Evolutionary conservation across 2,797 vertebrate genomes (phyloP).

Genomic region (Ispidina picta): DNA sequence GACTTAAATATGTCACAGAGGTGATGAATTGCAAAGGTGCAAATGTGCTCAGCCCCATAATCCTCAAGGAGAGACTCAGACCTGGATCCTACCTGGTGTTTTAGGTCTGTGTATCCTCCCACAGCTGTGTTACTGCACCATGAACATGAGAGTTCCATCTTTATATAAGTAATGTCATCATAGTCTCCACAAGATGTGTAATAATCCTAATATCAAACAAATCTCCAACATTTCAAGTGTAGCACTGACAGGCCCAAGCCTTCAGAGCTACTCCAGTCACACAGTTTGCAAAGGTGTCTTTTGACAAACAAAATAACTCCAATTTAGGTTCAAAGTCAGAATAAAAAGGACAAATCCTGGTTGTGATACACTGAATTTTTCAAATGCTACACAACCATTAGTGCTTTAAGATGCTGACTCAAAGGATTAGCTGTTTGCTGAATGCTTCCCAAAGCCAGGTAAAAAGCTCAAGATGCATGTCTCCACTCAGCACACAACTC

Average conservation of each 20-base stretch:
- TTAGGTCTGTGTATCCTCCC: not conserved
- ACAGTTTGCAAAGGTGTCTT: not conserved
- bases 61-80: not conserved
- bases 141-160: not conserved
- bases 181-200: not conserved
- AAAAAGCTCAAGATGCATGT: not conserved
- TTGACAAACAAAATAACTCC: not conserved
- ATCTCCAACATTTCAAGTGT: not conserved
- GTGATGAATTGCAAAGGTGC: not conserved
- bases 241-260: not conserved
- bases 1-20: not conserved
- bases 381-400: not conserved
- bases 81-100: not conserved
- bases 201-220: not conserved
- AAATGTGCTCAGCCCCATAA: not conserved
- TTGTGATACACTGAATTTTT: not conserved
- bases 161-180: not conserved
- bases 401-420: not conserved
- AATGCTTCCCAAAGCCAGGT: not conserved
- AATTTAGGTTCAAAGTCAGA: not conserved
- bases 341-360: not conserved
- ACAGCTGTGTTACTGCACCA: not conserved
- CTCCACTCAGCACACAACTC: not conserved
- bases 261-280: not conserved
- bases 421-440: not conserved